phyloP scores from a whole-genome alignment of 2,113 vertebrate species.

The Anolis sagrei region DNA sequence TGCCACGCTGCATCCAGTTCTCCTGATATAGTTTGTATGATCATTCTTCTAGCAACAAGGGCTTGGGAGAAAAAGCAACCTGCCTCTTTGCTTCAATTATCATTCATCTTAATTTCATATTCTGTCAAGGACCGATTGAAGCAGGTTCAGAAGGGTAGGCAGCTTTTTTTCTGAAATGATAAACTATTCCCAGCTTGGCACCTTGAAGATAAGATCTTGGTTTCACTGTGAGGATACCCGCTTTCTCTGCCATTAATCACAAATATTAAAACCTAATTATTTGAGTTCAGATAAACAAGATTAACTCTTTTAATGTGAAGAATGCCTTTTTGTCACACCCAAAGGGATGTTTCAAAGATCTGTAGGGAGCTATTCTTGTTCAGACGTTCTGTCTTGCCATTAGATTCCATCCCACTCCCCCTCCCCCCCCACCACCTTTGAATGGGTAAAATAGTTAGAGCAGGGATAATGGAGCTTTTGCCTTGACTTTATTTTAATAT shows the following conservation, averaged over 20 bases:
- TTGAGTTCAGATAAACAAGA: slow-evolving; percentile 35
- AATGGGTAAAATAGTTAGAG: slow-evolving; percentile 27
- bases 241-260: slow-evolving; percentile 60
- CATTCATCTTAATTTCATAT: slow-evolving; percentile 69
- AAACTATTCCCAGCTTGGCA: slow-evolving; percentile 57
- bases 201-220: slow-evolving; percentile 37
- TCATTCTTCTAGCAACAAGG: slow-evolving; percentile 51
- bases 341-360: slow-evolving; percentile 22
- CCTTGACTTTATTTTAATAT: slow-evolving; percentile 12
- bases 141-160: slow-evolving; percentile 60
- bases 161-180: slow-evolving; percentile 58
- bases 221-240: slow-evolving; percentile 53
- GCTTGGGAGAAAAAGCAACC: slow-evolving; percentile 45
- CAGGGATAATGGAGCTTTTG: slow-evolving; percentile 22
- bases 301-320: slow-evolving; percentile 37
- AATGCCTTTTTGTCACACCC: slow-evolving; percentile 9
- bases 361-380: slow-evolving; percentile 44
- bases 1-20: slow-evolving; percentile 37
- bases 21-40: slow-evolving; percentile 20
- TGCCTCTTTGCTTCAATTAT: slow-evolving; percentile 55
- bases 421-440: slow-evolving; percentile 20
- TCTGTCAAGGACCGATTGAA: slow-evolving; percentile 60
- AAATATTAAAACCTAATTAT: slow-evolving; percentile 34
- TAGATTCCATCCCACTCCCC: slow-evolving; percentile 44
- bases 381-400: slow-evolving; percentile 14